Evolutionary conservation across 2,797 vertebrate species (phyloP).

Genomic region (Helicolenus hilgendorfi): DNA sequence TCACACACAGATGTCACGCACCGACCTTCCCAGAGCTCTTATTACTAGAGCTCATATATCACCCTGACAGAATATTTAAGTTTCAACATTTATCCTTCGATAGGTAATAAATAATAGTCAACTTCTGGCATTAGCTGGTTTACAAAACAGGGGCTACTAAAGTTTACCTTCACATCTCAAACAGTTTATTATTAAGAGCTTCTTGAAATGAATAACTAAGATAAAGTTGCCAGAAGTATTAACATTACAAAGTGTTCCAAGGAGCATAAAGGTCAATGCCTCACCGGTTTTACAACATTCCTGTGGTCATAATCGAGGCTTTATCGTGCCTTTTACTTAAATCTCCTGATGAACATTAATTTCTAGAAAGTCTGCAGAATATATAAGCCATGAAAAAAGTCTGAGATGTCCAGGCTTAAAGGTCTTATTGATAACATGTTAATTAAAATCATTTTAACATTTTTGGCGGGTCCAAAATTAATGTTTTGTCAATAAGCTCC

Average conservation of each 20-base stretch:
- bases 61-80: slow-evolving; percentile 73
- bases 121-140: slow-evolving; percentile 50
- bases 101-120: slow-evolving; percentile 50
- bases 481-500: no score
- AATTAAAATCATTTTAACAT: no score
- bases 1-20: slow-evolving; percentile 44
- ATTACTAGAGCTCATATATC: slow-evolving; percentile 72
- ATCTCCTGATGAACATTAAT: not conserved
- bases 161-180: slow-evolving; percentile 26
- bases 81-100: slow-evolving; percentile 60
- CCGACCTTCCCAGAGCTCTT: slow-evolving; percentile 68
- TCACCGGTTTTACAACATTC: not conserved
- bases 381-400: not conserved
- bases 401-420: no score
- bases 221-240: not conserved
- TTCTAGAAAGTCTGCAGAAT: not conserved
- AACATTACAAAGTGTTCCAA: not conserved
- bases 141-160: slow-evolving; percentile 13
- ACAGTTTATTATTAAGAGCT: not conserved
- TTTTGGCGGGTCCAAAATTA: no score
- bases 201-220: not conserved
- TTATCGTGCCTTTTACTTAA: not conserved
- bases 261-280: not conserved
- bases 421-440: no score
- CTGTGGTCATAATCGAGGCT: not conserved